Evolutionary conservation across 2,888 invertebrate genomes (phyloP).

Genomic region (Apamea crenata): DNA sequence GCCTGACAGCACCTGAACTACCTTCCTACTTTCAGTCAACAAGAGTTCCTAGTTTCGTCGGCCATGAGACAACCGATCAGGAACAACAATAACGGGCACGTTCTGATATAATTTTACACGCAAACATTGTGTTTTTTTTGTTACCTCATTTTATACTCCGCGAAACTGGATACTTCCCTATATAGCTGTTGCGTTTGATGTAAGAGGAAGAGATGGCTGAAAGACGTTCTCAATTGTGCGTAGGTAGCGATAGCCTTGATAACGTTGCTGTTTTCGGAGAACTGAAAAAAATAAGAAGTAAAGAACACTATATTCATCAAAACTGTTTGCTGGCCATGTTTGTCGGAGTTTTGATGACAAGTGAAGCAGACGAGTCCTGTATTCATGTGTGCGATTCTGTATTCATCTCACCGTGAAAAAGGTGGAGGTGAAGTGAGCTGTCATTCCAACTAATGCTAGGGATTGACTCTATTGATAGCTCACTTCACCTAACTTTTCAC

Average conservation of each 20-base stretch:
- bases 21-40: constrained; percentile 1
- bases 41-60: background rate
- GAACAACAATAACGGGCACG: background rate
- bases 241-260: constrained; percentile 1
- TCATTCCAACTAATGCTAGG: too few relatives aligned
- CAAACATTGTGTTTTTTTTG: background rate
- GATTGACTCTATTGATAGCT: too few relatives aligned
- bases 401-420: too few relatives aligned
- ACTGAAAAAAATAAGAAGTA: background rate
- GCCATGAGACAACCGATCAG: background rate
- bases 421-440: too few relatives aligned
- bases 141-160: background rate
- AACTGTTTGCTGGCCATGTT: background rate
- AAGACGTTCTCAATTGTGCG: background rate
- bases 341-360: background rate
- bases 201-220: background rate
- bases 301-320: background rate
- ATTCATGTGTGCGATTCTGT: too few relatives aligned
- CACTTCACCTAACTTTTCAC: too few relatives aligned
- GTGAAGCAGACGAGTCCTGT: background rate
- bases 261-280: constrained; percentile 6
- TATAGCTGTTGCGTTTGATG: background rate
- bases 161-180: background rate
- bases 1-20: background rate
- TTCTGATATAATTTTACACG: background rate